Base-by-base conservation (phyloP, 2,113 vertebrate genomes). In the Gobio gobio region DNA sequence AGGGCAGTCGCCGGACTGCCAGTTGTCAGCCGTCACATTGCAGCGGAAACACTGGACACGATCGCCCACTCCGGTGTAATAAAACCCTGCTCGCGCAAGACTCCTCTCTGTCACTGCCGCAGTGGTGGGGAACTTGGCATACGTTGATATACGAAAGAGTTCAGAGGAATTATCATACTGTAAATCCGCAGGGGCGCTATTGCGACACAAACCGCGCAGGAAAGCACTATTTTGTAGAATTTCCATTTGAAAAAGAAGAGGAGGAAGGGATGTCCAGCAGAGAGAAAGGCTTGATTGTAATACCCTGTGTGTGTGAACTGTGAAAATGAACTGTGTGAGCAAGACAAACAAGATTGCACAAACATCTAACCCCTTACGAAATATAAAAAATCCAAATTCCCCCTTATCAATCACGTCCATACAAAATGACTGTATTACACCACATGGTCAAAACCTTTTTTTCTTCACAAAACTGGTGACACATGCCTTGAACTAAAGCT, bases 11-110 rank as follows among this genome's bases (percentile, higher is more conserved):
- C 98, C 96, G 0, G 91, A 91, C 87, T 97, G 97, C 98, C 98
- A 99, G 89, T 94, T 97, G 70, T 98, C 97, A 51, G 96, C 86
- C 0, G 94, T 97, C 83, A 97, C 92, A 1, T 96, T 97, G 86
- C 98, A 99, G 66, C 91, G 93, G 92, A 98, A 99, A 89, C 98
- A 99, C 85, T 96, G 96, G 7, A 99, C 98, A 14, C 95, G 94
- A 91, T 99, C 98, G 0, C 96, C 95, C 36, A 95, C 83, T 0
- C 97, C 97, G 0, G 95, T 98, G 90, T 99, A 99, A 89, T 97
- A 99, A 93, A 98, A 99, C 0, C 98, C 98, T 2, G 98, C 98
- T 8, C 96, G 95, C 0, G 98, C 98, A 58, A 99, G 95, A 75
- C 95, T 99, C 51, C 98, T 94, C 87, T 99, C 98, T 0, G 97